Evolutionary conservation across 1,140 invertebrate species (phyloP).

Genomic region (Acromyrmex charruanus): DNA sequence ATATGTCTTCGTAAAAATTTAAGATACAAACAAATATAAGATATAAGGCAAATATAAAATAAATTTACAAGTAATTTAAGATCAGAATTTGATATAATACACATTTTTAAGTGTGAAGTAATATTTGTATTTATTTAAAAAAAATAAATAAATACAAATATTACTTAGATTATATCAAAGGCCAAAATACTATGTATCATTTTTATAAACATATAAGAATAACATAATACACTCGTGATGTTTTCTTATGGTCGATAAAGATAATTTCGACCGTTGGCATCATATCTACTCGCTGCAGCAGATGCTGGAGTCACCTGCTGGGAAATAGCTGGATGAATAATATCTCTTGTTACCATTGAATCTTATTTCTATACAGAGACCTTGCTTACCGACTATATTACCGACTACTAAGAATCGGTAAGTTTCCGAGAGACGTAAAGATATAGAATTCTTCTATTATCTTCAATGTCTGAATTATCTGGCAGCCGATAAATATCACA

Average conservation of each 20-base stretch:
- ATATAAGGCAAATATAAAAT: not conserved
- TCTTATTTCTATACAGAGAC: slow-evolving; percentile 36
- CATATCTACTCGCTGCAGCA: not conserved
- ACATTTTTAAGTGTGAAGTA: not conserved
- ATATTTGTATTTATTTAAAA: not conserved
- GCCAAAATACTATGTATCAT: not conserved
- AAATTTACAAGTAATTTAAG: not conserved
- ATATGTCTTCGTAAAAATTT: not conserved
- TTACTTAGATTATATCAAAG: not conserved
- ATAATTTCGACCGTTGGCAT: not conserved
- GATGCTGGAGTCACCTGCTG: slow-evolving; percentile 70
- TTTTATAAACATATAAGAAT: not conserved
- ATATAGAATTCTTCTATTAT: slow-evolving; percentile 69
- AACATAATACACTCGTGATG: not conserved
- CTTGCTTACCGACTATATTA: slow-evolving; percentile 74
- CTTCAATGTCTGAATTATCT: slow-evolving; percentile 64
- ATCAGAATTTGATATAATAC: not conserved
- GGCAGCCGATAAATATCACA: not conserved
- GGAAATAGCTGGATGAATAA: slow-evolving; percentile 44
- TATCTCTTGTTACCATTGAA: slow-evolving; percentile 59
- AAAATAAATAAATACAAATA: not conserved
- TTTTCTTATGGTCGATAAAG: slow-evolving; percentile 21
- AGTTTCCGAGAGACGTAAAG: slow-evolving; percentile 44
- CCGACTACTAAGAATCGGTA: slow-evolving; percentile 68
- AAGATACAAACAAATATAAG: not conserved